Base-by-base conservation (phyloP, 2,888 invertebrate species). In the Trypoxylon attenuatum region DNA sequence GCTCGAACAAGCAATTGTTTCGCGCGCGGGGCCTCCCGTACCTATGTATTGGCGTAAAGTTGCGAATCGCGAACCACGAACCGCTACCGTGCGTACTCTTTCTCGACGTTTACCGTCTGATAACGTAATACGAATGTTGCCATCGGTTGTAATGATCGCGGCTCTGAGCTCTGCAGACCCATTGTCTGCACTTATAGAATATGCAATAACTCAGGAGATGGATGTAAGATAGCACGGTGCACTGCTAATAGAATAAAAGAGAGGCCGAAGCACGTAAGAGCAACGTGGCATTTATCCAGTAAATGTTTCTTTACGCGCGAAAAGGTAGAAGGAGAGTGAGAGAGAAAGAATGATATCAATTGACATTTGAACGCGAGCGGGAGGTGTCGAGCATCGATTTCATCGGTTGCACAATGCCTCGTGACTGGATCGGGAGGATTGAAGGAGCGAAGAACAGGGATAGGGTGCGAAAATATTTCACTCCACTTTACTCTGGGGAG, bases 351-450 rank as follows among this genome's bases (percentile, higher is more conserved):
- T n/a, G n/a, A n/a, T 73, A 76, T 73, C 75, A 58, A 76, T 75
- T 75, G 75, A 73, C 75, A 76, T 75, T 76, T 75, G 58, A 54
- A 39, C 33, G 33, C 4, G 55, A 38, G 25, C 43, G 47, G 39
- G 68, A 71, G 56, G 61, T 63, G 63, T 65, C 69, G 69, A 41
- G 76, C 56, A 73, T 75, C 56, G 76, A 64, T 75, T 71, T 76
- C 76, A 75, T 76, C 73, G 76, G 71, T 75, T 76, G 65, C 63
- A 62, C 70, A 65, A 67, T 10, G 2, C 45, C 43, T 64, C 73
- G 65, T 69, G 71, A 64, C 62, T 33, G 13, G 25, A n/a, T n/a
- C n/a, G n/a, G n/a, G n/a, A n/a, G n/a, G n/a, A n/a, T 52, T 4
- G 15, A 41, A 1, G n/a, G 42, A n/a, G n/a, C n/a, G n/a, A n/a